These are phyloP conservation scores for Tympanuchus pallidicinctus DNA, from an alignment of 2,113 vertebrate genomes.

Conservation along the genomic window DNA sequence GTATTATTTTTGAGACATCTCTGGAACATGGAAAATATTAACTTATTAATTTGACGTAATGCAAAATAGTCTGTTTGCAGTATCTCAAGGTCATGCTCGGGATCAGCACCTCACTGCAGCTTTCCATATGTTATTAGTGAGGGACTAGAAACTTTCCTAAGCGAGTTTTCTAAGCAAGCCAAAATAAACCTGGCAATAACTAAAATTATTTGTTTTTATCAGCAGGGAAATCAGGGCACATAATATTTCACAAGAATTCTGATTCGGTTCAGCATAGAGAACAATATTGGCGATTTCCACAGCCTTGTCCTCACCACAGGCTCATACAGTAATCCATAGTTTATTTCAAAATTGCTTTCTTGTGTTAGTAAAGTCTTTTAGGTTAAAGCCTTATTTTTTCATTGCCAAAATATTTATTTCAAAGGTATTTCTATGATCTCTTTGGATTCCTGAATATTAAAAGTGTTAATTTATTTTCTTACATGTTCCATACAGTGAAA, in stretches of 20 bases:
- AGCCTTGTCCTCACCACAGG: background rate
- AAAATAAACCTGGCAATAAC: background rate
- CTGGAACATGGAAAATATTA: background rate
- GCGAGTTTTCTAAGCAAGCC: background rate
- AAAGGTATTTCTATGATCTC: background rate
- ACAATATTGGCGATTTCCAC: background rate
- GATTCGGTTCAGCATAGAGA: background rate
- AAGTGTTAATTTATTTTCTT: background rate
- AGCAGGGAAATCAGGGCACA: background rate
- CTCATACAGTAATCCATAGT: background rate
- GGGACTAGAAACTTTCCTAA: background rate
- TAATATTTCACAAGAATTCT: background rate
- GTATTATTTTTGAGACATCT: background rate
- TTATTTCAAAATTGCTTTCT: background rate
- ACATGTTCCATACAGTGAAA: background rate
- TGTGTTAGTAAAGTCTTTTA: background rate
- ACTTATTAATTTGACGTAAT: background rate
- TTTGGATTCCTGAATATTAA: background rate
- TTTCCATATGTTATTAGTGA: background rate
- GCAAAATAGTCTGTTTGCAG: background rate
- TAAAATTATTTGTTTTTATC: background rate
- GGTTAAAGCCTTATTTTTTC: background rate
- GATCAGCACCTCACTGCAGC: background rate
- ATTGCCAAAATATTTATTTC: background rate
- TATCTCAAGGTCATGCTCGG: background rate